phyloP scores from a whole-genome alignment of 2,888 invertebrate genomes.

The Phymatocera aterrima region DNA sequence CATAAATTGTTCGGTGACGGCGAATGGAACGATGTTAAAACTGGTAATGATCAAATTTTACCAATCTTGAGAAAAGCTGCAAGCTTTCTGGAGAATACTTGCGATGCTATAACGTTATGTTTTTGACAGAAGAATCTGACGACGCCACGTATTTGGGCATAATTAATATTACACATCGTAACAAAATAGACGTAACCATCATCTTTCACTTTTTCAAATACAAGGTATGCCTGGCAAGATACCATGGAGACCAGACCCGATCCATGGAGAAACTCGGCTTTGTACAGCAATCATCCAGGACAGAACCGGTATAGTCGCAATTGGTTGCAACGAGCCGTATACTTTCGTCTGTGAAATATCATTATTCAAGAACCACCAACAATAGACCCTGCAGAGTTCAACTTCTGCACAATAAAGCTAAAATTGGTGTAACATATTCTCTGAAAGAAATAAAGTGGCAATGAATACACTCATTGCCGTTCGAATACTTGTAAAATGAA shows the following conservation, averaged over 20 bases:
- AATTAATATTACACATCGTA: background rate
- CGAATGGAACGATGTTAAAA: background rate
- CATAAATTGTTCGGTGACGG: background rate
- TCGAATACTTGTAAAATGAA: no score
- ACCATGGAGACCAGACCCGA: background rate
- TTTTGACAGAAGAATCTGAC: no score
- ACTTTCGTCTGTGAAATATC: background rate
- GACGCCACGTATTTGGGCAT: no score
- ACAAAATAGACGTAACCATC: background rate
- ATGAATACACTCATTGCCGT: no score
- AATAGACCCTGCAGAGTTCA: background rate
- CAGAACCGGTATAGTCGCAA: background rate
- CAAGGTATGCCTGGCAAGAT: background rate
- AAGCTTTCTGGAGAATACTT: no score
- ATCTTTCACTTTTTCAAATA: background rate
- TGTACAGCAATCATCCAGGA: background rate
- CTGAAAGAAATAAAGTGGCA: background rate
- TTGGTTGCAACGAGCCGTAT: background rate
- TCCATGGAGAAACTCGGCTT: background rate
- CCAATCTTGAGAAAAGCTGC: background rate
- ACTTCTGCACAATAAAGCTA: background rate
- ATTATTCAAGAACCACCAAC: background rate
- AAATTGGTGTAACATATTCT: background rate
- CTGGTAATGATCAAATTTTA: background rate
- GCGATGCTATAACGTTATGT: no score